Evolutionary conservation across 2,888 invertebrate genomes (phyloP), one percentile per base, ranked within the genome.

Genomic region (Homarus gammarus): DNA sequence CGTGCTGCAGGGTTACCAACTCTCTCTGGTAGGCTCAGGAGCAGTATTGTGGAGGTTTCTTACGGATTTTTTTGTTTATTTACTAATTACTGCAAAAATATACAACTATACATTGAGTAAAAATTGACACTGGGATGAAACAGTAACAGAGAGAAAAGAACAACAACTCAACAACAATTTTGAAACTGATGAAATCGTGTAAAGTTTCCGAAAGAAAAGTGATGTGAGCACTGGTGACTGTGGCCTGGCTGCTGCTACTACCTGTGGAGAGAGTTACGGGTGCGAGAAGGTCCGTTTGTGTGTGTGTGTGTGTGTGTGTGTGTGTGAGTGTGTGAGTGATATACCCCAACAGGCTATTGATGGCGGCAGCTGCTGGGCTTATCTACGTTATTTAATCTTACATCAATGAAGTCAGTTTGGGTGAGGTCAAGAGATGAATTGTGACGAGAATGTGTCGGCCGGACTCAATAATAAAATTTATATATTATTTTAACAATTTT

Each of bases 1-100:
- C 75, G 31, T 33, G 40, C n/a, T 84, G 84, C 61, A 84, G 44
- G 84, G 72, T 79, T 79, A 79, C 64, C 38, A 79, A 61, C 78
- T 61, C 79, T 79, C 61, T 64, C 36, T 27, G 49, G 51, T 31
- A 31, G 49, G 27, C 27, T 36, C 36, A 61, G 56, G 78, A 78
- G 40, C 36, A 31, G 78, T 36, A 36, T 56, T 61, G 78, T 27
- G 56, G 36, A 51, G 49, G 18, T 31, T 44, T 27, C 33, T 51
- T 33, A 33, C 56, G 56, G 8, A 49, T 44, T 44, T 44, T 40
- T 75, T 8, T 12, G 75, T 75, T 75, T 40, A 75, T 75, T 75
- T 44, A 75, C 75, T 22, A 44, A 44, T 75, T 44, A 36, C 8
- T 75, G 44, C 44, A 75, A 44, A 75, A 44, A 75, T 75, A 75